Conservation (phyloP, 1,140 invertebrate species). For the Myzus persicae region DNA sequence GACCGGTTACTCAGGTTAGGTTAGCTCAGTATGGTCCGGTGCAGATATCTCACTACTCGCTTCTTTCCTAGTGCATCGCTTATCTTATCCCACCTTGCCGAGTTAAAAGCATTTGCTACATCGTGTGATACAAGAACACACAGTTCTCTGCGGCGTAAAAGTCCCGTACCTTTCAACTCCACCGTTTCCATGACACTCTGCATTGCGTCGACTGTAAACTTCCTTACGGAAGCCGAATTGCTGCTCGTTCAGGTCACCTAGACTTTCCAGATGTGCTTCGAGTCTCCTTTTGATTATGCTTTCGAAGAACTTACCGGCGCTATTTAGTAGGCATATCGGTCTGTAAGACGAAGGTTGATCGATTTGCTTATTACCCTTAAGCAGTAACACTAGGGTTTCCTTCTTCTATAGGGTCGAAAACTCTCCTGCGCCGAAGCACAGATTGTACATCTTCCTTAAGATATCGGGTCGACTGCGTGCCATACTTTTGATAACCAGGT, state of each 20-base stretch:
- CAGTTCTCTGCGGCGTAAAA: background rate
- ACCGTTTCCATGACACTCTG: background rate
- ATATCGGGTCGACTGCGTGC: too few relatives aligned
- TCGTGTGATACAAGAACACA: background rate
- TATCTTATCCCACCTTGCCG: background rate
- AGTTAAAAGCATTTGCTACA: background rate
- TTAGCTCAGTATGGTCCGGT: background rate
- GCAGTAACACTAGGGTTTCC: background rate
- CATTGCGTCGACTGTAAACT: background rate
- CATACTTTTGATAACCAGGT: too few relatives aligned
- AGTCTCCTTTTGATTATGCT: background rate
- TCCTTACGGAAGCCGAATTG: background rate
- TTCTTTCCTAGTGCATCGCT: background rate
- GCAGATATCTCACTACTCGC: background rate
- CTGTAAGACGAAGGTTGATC: background rate
- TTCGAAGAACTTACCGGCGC: background rate
- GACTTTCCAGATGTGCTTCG: background rate
- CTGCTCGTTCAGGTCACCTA: background rate
- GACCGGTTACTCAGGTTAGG: background rate
- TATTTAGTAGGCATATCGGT: background rate
- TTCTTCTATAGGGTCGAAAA: too few relatives aligned
- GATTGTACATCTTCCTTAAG: too few relatives aligned
- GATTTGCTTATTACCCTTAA: background rate
- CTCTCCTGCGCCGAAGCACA: too few relatives aligned
- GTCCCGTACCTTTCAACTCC: background rate